Evolutionary conservation across 2,888 invertebrate genomes (phyloP), one percentile per base, ranked within the genome.

Genomic region (Miltochrista miniata): DNA sequence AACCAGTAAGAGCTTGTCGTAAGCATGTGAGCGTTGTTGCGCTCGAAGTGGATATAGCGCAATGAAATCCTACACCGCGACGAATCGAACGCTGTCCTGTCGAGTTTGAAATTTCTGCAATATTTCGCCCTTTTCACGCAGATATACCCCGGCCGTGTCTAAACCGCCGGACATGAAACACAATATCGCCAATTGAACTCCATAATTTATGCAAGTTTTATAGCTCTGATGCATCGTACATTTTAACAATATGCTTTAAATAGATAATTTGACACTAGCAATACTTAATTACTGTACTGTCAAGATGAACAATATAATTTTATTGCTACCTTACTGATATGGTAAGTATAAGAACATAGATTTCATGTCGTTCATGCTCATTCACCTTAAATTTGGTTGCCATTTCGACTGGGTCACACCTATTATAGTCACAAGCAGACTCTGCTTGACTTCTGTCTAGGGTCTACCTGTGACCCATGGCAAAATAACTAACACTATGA

Each of bases 51-150:
- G 79, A 83, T 83, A 85, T 77, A 81, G 77, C 85, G 86, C 90
- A 90, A 90, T 91, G 90, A 90, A 90, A 91, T 81, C 84, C 86
- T 78, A 90, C 86, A 90, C 90, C 90, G 80, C 81, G 85, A 86
- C 90, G 85, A 90, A 90, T 90, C 88, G 90, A 89, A 88, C 86
- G 85, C 85, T 85, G 87, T 86, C 87, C 88, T 89, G 90, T 90
- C 90, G 82, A 83, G 70, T 85, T 89, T 83, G 88, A 87, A 87
- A 89, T 90, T 90, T 87, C 84, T 89, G 88, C 90, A 88, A 91
- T 91, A 90, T 90, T 90, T 90, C 82, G 90, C 88, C 87, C 88
- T 90, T 89, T 90, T 90, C 90, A 88, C 87, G 84, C 86, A 87
- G 88, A 89, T 89, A 90, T 85, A 87, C 83, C 66, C 79, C 79